A percentile compares a stretch with the other conserved stretches of the same genome.
phyloP scores from a whole-genome alignment of 1,140 invertebrate species.

The Temnothorax longispinosus region DNA sequence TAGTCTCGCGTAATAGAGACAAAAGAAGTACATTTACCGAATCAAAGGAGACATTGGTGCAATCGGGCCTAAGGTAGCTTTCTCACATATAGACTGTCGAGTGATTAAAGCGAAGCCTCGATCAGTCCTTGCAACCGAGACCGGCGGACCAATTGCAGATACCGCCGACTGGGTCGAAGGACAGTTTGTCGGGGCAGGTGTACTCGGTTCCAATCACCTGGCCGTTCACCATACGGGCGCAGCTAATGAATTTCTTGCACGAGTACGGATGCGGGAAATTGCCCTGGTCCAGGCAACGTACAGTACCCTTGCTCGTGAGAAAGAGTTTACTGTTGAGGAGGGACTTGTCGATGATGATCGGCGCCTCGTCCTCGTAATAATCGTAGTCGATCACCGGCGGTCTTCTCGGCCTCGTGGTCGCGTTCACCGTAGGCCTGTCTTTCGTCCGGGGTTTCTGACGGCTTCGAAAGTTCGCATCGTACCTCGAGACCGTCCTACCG shows the following conservation, averaged over 20 bases:
- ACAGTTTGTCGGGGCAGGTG: constrained; percentile 93
- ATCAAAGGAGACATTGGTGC: neutral
- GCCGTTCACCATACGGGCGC: constrained; percentile 92
- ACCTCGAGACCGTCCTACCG: constrained; percentile 70
- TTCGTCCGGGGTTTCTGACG: constrained; percentile 73
- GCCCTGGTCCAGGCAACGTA: constrained; percentile 94
- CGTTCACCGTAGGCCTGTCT: constrained; percentile 68
- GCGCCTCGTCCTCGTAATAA: constrained; percentile 89
- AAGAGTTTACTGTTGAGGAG: constrained; percentile 87
- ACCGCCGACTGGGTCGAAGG: constrained; percentile 94
- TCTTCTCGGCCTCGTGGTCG: constrained; percentile 80
- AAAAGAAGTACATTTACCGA: neutral
- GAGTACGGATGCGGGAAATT: constrained; percentile 95
- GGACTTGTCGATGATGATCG: constrained; percentile 86
- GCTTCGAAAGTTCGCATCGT: constrained; percentile 74
- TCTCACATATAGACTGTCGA: neutral
- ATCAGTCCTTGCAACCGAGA: constrained; percentile 89
- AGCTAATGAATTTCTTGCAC: constrained; percentile 95
- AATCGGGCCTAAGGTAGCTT: neutral
- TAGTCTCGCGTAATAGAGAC: neutral
- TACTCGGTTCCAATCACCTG: constrained; percentile 93
- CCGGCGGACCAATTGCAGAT: constrained; percentile 95
- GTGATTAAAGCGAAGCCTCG: neutral
- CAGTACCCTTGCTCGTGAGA: constrained; percentile 86
- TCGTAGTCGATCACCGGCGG: constrained; percentile 87